Evolutionary conservation across 35 echinoderm and acorn worm genomes (phyloP), one percentile per base, ranked within the genome.

Genomic region (Holothuria glaberrima): DNA sequence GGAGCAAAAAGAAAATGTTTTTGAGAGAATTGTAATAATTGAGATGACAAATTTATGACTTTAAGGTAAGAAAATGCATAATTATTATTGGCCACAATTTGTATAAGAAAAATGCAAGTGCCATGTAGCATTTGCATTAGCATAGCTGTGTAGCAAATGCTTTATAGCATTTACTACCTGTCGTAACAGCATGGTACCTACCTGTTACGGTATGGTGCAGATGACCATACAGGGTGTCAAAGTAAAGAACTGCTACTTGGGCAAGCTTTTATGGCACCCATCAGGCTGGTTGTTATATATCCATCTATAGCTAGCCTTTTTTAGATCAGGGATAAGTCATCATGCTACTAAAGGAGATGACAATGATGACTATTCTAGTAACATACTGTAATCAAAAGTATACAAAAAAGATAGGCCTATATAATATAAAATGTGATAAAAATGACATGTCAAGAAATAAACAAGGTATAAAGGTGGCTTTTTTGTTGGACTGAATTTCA

Each of bases 161-260:
- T n/a, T n/a, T n/a, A n/a, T n/a, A n/a, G n/a, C n/a, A n/a, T n/a
- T n/a, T n/a, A n/a, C n/a, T n/a, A n/a, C n/a, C n/a, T 65, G 28
- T 65, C 28, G 7, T 18, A 12, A 65, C 24, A 69, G 66, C 25
- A 69, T 29, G 66, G n/a, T 28, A 69, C 66, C 6, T 12, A 69
- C 66, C 66, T 69, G 62, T 65, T 65, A 69, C n/a, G n/a, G 66
- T 69, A 69, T 69, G 66, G 66, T 69, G 66, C 66, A 69, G 66
- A 69, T 22, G 2, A 41, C 36, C 66, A 27, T 69, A 33, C n/a
- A 69, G 66, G 66, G 66, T 69, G 66, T 21, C 66, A 69, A 69
- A 69, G 66, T 4, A 69, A 21, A 69, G 66, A 69, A 22, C 24
- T n/a, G 66, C 66, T 6, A n/a, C 25, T 33, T n/a, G 62, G 66